A percentile compares a stretch with the other conserved stretches of the same genome.
Evolutionary conservation across 2,888 invertebrate genomes (phyloP).

Genomic region (Spodoptera exigua): DNA sequence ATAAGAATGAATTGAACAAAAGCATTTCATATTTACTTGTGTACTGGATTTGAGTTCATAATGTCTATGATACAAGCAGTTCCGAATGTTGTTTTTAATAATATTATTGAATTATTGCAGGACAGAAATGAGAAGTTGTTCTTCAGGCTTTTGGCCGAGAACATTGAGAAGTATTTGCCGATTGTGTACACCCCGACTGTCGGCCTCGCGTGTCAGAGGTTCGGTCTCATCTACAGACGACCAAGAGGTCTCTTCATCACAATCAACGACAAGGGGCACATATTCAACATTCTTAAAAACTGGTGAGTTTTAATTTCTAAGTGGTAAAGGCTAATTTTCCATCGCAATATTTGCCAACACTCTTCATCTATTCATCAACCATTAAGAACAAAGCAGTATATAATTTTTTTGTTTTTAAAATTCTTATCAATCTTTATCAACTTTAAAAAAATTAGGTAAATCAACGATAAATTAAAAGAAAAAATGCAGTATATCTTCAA

Average conservation of each 20-base stretch:
- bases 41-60: no score
- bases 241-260: slow-evolving; percentile 99
- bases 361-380: no score
- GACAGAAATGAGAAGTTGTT: slow-evolving; percentile 99
- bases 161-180: slow-evolving; percentile 98
- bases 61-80: not conserved
- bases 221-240: slow-evolving; percentile 97
- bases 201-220: slow-evolving; percentile 98
- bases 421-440: no score
- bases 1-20: no score
- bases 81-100: slow-evolving; percentile 53
- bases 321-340: not conserved
- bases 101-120: slow-evolving; percentile 83
- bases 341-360: no score
- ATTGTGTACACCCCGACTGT: slow-evolving; percentile 99
- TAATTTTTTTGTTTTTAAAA: no score
- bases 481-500: slow-evolving; percentile 3
- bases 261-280: slow-evolving; percentile 97
- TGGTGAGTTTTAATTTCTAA: slow-evolving; percentile 90
- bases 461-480: no score
- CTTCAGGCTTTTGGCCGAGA: slow-evolving; percentile 97
- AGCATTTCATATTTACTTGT: no score
- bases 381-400: no score
- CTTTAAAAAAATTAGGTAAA: no score
- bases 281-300: slow-evolving; percentile 96